These are phyloP conservation scores for Nibea albiflora DNA, from an alignment of 2,113 vertebrate species.

Conservation along the genomic window DNA sequence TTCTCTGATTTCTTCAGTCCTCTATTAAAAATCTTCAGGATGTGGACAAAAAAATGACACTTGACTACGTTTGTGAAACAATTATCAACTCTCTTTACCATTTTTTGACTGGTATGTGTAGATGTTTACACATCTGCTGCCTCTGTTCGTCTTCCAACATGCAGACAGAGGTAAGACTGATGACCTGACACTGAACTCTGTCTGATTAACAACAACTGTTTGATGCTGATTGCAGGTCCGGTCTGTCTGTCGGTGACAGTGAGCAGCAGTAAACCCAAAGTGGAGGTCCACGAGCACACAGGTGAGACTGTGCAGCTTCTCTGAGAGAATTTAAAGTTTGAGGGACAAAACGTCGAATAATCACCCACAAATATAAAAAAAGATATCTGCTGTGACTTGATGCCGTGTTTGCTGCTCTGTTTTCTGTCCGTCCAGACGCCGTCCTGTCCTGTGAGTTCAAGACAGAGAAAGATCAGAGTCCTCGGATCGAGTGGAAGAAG, in stretches of 20 bases:
- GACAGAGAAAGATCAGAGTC: conserved; percentile 83
- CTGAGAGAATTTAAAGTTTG: too few species aligned
- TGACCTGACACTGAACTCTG: not conserved
- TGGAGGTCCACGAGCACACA: conserved; percentile 82
- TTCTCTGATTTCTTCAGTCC: too few species aligned
- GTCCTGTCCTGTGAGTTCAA: conserved; percentile 89
- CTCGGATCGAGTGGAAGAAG: conserved; percentile 96
- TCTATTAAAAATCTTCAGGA: too few species aligned
- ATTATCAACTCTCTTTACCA: too few species aligned
- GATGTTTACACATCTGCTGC: not conserved
- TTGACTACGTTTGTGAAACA: too few species aligned
- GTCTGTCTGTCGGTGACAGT: conserved; percentile 75
- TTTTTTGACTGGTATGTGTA: not conserved
- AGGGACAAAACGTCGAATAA: not conserved
- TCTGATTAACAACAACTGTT: too few species aligned
- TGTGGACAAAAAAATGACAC: too few species aligned
- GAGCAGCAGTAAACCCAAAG: conserved; percentile 76
- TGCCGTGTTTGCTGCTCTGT: too few species aligned
- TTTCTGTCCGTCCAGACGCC: conserved; percentile 80
- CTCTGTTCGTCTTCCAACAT: not conserved
- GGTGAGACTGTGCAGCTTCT: conserved; percentile 62
- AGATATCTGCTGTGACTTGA: not conserved
- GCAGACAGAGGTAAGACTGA: not conserved
- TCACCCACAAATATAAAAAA: not conserved
- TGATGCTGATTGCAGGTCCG: conserved; percentile 63